Conservation (phyloP, 2,113 vertebrate species). For the Chascanopsetta lugubris region DNA sequence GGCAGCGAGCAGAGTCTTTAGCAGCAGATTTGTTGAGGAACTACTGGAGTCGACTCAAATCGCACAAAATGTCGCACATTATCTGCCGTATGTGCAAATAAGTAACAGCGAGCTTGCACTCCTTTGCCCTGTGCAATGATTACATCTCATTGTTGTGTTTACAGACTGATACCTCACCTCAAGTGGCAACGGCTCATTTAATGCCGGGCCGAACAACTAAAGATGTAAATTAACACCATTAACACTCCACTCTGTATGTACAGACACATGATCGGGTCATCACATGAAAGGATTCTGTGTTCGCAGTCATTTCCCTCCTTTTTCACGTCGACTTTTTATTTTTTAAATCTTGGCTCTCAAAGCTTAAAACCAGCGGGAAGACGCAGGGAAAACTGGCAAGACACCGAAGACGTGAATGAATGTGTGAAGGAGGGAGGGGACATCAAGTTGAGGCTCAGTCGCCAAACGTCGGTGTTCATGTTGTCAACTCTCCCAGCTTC, state of each 20-base stretch:
- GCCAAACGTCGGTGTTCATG: constrained; percentile 49
- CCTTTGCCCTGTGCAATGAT: not conserved
- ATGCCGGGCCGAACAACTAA: too few species aligned
- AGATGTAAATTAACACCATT: not conserved
- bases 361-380: constrained; percentile 39
- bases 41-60: not conserved
- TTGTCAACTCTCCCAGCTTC: constrained; percentile 52
- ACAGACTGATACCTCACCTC: not conserved
- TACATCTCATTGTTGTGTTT: not conserved
- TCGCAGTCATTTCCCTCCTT: constrained; percentile 21
- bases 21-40: not conserved
- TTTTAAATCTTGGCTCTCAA: constrained; percentile 19
- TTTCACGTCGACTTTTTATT: constrained; percentile 37
- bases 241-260: not conserved
- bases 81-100: not conserved
- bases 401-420: constrained; percentile 49
- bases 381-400: constrained; percentile 37
- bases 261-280: not conserved
- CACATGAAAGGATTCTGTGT: constrained; percentile 7
- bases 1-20: not conserved
- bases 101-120: not conserved
- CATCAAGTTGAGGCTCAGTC: constrained; percentile 24
- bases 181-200: not conserved
- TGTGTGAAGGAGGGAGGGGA: constrained; percentile 36
- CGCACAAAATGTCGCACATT: not conserved